Percentiles rank a stretch among this genome's conserved stretches.
phyloP scores from a whole-genome alignment of 2,888 invertebrate species.

The Rhyacophila evoluta region DNA sequence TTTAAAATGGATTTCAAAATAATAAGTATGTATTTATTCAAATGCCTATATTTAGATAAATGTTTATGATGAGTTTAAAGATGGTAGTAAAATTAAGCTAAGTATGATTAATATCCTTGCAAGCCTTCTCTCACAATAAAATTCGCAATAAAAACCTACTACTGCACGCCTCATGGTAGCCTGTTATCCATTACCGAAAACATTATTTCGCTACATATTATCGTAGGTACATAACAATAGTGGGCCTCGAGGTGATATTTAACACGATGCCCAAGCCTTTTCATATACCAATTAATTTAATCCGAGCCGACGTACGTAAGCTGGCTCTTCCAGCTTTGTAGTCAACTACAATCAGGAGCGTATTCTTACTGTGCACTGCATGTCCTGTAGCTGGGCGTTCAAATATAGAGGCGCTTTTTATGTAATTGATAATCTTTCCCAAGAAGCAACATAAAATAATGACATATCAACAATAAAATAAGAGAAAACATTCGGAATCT shows the following conservation, averaged over 20 bases:
- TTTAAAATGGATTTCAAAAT: too few relatives aligned
- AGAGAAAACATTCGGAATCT: too few relatives aligned
- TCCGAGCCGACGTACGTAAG: slow-evolving; percentile 8
- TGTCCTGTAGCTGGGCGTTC: too few relatives aligned
- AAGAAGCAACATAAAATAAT: too few relatives aligned
- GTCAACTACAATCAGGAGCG: background rate
- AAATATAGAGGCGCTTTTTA: too few relatives aligned
- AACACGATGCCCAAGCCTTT: slow-evolving; percentile 14
- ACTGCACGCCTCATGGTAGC: background rate
- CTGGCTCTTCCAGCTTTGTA: slow-evolving; percentile 16
- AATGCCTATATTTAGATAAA: too few relatives aligned
- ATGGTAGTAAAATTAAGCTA: background rate
- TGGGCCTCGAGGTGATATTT: slow-evolving; percentile 22
- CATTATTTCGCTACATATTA: slow-evolving; percentile 15
- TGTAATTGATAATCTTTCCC: too few relatives aligned
- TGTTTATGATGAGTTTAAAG: background rate
- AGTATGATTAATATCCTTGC: background rate
- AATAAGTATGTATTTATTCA: too few relatives aligned
- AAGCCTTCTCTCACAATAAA: background rate
- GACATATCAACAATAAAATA: too few relatives aligned
- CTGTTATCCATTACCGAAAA: background rate
- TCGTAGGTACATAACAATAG: background rate
- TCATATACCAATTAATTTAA: slow-evolving; percentile 22
- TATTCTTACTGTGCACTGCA: too few relatives aligned
- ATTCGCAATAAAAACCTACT: background rate